Base-by-base conservation (phyloP, 2,797 vertebrate species). In the Oreochromis mossambicus region DNA sequence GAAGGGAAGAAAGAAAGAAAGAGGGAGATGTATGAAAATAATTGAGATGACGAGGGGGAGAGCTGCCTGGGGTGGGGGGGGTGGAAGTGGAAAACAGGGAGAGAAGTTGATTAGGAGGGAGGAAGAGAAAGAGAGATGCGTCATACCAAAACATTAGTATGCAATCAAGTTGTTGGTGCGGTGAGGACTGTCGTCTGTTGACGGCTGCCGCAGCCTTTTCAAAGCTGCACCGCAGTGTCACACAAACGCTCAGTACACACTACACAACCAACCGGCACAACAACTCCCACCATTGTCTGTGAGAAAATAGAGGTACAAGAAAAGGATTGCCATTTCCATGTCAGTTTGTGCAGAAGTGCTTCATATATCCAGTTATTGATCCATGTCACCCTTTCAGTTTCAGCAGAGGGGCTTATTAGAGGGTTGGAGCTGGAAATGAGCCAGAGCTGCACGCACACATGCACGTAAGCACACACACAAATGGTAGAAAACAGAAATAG, bases 111-210 rank as follows among this genome's bases (percentile, higher is more conserved):
- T 86, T 79, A 68, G 51, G 24, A 51, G 80, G 79, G 73, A 34
- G 38, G 80, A 38, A 58, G 55, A 77, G 78, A 66, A 84, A 41
- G 82, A 41, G 76, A 56, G 68, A 83, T 90, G 91, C 89, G 89
- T 92, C 88, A 89, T 81, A 80, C 70, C 61, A 84, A 87, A 92
- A 92, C 88, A 95, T 94, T 93, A 89, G 91, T 89, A 92, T 94
- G 91, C 92, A 89, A 91, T 90, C 91, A 92, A 91, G 92, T 89
- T 88, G 81, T 77, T 92, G 88, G 89, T 91, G 92, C 91, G 17
- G 92, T 82, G 54, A 54, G 81, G 79, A 66, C 56, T 55, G 87
- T 48, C 68, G 41, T 81, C 87, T 88, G 81, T 87, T 50, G 75
- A 88, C 58, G 80, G 84, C 87, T 92, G 92, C 87, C 13, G 91